These are phyloP conservation scores for Drosophila atroscutellata DNA, from an alignment of 2,888 invertebrate species.

Conservation along the genomic window DNA sequence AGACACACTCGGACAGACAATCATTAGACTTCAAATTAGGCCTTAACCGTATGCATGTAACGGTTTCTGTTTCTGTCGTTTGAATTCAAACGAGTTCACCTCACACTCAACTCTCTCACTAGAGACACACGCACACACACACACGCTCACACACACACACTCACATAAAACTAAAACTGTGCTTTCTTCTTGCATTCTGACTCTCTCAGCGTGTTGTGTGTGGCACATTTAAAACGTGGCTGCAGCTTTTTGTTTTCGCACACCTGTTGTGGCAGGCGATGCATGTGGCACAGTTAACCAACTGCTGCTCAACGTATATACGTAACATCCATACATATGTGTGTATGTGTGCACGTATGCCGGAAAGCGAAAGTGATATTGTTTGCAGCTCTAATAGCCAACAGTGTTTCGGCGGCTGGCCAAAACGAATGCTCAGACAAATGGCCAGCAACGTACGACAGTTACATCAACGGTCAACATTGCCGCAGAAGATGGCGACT, in stretches of 20 bases:
- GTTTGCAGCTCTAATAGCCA: slow-evolving; percentile 55
- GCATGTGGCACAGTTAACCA: slow-evolving; percentile 47
- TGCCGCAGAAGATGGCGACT: slow-evolving; percentile 53
- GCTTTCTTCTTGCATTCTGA: slow-evolving; percentile 53
- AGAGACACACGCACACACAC: background rate
- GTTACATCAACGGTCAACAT: slow-evolving; percentile 70
- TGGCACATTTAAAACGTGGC: slow-evolving; percentile 14
- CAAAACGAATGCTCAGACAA: slow-evolving; percentile 60
- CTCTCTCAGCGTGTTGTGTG: slow-evolving; percentile 30
- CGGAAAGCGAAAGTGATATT: slow-evolving; percentile 77
- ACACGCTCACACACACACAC: background rate
- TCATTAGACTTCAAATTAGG: slow-evolving; percentile 57
- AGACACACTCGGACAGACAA: background rate
- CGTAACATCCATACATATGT: slow-evolving; percentile 6
- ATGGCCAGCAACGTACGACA: slow-evolving; percentile 51
- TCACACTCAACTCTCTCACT: slow-evolving; percentile 16
- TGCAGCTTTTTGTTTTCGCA: slow-evolving; percentile 42
- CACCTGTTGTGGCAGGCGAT: slow-evolving; percentile 59
- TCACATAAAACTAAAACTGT: slow-evolving; percentile 11
- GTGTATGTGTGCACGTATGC: slow-evolving; percentile 27
- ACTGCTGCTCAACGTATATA: slow-evolving; percentile 20
- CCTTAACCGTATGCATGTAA: slow-evolving; percentile 64
- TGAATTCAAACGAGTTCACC: slow-evolving; percentile 37
- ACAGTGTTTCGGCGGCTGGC: slow-evolving; percentile 38
- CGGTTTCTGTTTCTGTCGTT: slow-evolving; percentile 57